Conservation (phyloP, 92 coral and sea anemone genomes). For the Zoanthus solanderi region DNA sequence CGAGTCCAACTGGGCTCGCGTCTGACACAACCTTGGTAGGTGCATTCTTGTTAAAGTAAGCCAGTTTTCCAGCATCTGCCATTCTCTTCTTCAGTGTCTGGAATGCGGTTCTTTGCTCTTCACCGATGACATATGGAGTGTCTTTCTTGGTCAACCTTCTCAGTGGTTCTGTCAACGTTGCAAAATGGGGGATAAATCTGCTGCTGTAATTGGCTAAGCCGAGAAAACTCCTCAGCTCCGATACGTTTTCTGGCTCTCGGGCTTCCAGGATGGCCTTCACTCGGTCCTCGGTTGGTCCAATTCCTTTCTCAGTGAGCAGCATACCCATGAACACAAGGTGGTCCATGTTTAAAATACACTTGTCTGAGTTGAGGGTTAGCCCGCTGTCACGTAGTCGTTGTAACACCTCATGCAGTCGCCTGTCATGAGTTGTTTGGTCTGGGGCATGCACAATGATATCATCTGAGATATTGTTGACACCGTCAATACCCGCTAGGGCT, state of each 20-base stretch:
- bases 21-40: slow-evolving; percentile 40
- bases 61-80: slow-evolving; percentile 34
- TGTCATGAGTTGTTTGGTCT: slow-evolving; percentile 27
- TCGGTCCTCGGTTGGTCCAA: background rate
- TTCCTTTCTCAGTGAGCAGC: background rate
- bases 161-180: slow-evolving; percentile 14
- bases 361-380: slow-evolving; percentile 29
- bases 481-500: slow-evolving; percentile 23
- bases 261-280: background rate
- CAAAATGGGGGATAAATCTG: background rate
- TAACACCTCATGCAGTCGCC: slow-evolving; percentile 14
- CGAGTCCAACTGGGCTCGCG: background rate
- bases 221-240: background rate
- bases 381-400: slow-evolving; percentile 30
- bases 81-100: slow-evolving; percentile 38
- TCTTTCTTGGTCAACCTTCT: slow-evolving; percentile 47
- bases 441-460: slow-evolving; percentile 25
- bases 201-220: background rate
- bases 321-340: too few species aligned
- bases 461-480: slow-evolving; percentile 46
- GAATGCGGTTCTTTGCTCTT: slow-evolving; percentile 29
- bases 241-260: background rate
- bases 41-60: slow-evolving; percentile 47
- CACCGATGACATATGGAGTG: slow-evolving; percentile 26
- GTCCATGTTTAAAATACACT: slow-evolving; percentile 32